Evolutionary conservation across 2,113 vertebrate species (phyloP), one percentile per base, ranked within the genome.

Genomic region (Cervus canadensis): DNA sequence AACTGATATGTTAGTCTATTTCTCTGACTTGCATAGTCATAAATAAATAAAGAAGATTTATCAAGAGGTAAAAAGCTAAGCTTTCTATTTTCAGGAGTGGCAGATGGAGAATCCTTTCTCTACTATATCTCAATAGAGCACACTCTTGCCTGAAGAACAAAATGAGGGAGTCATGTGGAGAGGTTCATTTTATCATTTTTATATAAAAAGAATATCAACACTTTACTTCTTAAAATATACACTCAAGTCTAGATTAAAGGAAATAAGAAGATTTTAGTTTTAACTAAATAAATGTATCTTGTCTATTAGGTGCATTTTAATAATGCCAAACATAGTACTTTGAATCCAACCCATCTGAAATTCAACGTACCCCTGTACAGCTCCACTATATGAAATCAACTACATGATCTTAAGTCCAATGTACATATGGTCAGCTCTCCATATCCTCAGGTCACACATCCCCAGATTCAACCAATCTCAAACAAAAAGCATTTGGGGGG

Each of bases 121-220:
- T 28, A 67, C 43, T 85, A 4, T 52, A 88, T 92, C 45, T 87
- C 89, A 85, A 19, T 30, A 92, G 57, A 48, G 26, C 15, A 88
- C 6, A 95, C 6, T 79, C 12, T 60, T 96, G 54, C 45, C 78
- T 10, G 9, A 87, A 84, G 17, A 79, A 89, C 26, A 59, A 94
- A 87, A 91, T 30, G 11, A 60, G 6, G 25, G 16, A 79, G 25
- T 91, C 40, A 64, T 28, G 19, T 40, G 16, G 6, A 79, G 10
- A 86, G 45, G 30, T 87, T 96, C 87, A 91, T 85, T 96, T 94
- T 78, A 83, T 85, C 56, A 6, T 21, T 94, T 93, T 96, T 40
- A 81, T 56, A 62, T 26, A 88, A 91, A 95, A 95, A 13, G 94
- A 95, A 96, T 90, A 89, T 81, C 21, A 88, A 60, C 1, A 25